Base-by-base conservation (phyloP, 1,140 invertebrate genomes). In the Hyles vespertilio region DNA sequence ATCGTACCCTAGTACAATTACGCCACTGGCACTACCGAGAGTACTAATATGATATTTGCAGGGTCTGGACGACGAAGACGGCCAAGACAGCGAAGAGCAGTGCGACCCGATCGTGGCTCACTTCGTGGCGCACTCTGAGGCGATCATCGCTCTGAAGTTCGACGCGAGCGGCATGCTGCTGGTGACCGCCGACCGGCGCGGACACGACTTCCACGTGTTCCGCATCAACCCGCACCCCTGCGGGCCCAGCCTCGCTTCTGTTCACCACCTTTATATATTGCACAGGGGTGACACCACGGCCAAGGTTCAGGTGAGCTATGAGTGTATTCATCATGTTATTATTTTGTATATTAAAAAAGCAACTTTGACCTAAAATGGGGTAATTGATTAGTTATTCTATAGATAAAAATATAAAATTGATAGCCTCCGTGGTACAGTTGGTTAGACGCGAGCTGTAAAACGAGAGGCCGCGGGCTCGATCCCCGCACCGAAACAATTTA, bases 121-220 rank as follows among this genome's bases (percentile, higher is more conserved):
- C 85, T 99, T 99, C 90, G 91, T 96, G 58, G 98, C 98, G 6
- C 98, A 99, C 84, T 94, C 93, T 32, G 96, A 98, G 74, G 95
- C 97, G 0, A 93, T 99, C 55, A 95, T 98, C 9, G 95, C 95
- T 34, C 91, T 99, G 89, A 92, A 94, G 67, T 99, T 99, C 89
- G 98, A 99, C 82, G 93, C 94, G 4, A 97, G 95, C 58, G 98
- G 98, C 7, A 94, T 96, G 79, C 82, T 99, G 50, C 90, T 99
- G 32, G 91, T 99, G 54, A 99, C 98, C 2, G 96, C 97, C 0
- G 98, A 99, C 88, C 94, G 94, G 64, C 91, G 95, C n/a, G 98
- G 98, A 0, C 97, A 98, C 78, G 96, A 98, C 77, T 99, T 99
- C 87, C 96, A 99, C 86, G 92, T 99, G 50, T 99, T 99, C 88